A percentile compares a stretch with the other conserved stretches of the same genome.
Conservation (phyloP, 2,113 vertebrate species). For the Zosterops hypoxanthus region DNA sequence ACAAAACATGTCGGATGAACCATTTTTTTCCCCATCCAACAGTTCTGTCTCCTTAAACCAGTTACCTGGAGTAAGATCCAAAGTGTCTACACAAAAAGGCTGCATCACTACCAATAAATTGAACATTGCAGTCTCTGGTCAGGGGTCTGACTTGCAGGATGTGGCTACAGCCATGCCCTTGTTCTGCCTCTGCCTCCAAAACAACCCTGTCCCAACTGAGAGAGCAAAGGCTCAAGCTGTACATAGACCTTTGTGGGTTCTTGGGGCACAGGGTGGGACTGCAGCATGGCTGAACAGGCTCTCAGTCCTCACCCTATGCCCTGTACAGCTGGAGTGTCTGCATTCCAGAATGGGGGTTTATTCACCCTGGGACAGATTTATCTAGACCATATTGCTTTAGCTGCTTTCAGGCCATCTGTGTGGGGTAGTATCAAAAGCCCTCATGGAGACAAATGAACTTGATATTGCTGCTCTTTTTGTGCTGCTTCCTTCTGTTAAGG, state of each 20-base stretch:
- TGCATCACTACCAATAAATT: not conserved
- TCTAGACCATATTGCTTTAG: not conserved
- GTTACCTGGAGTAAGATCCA: not conserved
- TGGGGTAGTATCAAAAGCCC: not conserved
- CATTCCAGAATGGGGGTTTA: not conserved
- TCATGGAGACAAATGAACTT: not conserved
- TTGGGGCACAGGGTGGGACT: not conserved
- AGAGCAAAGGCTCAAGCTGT: not conserved
- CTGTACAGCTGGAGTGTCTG: not conserved
- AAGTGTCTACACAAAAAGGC: not conserved
- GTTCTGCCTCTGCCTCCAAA: not conserved
- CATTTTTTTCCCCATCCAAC: not conserved
- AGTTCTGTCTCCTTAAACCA: not conserved
- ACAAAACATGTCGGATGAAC: not conserved
- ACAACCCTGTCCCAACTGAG: not conserved
- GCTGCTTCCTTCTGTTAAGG: not conserved
- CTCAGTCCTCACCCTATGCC: accelerated
- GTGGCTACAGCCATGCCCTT: not conserved
- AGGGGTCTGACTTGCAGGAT: not conserved
- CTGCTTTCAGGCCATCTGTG: not conserved
- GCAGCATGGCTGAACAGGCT: not conserved
- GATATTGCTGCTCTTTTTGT: not conserved
- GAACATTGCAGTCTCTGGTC: not conserved
- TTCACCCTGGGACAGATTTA: not conserved
- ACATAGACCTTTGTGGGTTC: not conserved